Conservation (phyloP, 2,888 invertebrate genomes). For the Apamea monoglypha region DNA sequence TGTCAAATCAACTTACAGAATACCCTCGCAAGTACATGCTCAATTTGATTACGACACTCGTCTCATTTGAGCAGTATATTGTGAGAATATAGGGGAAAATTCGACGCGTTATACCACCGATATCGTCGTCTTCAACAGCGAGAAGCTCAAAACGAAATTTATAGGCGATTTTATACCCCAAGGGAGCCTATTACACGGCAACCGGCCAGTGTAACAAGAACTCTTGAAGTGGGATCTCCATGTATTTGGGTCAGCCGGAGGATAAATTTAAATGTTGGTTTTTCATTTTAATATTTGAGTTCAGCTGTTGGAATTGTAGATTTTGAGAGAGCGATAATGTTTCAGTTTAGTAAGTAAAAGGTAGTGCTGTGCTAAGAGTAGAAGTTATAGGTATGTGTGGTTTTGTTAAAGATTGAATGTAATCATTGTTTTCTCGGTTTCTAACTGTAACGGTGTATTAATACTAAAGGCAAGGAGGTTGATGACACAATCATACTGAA, state of each 20-base stretch:
- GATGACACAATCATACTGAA: background rate
- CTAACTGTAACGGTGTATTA: background rate
- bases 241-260: slow-evolving; percentile 61
- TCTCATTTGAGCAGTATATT: slow-evolving; percentile 54
- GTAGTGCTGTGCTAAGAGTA: slow-evolving; percentile 18
- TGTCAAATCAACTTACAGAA: slow-evolving; percentile 50
- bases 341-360: slow-evolving; percentile 18
- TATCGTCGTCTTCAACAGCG: slow-evolving; percentile 66
- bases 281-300: slow-evolving; percentile 65
- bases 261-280: slow-evolving; percentile 67
- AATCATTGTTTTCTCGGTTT: background rate
- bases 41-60: slow-evolving; percentile 57
- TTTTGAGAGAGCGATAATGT: slow-evolving; percentile 34
- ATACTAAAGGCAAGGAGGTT: background rate
- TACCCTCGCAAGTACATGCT: slow-evolving; percentile 28
- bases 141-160: slow-evolving; percentile 82
- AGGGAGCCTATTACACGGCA: slow-evolving; percentile 80
- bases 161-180: slow-evolving; percentile 83
- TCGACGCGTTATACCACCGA: slow-evolving; percentile 68
- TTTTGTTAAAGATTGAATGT: background rate
- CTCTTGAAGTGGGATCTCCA: slow-evolving; percentile 59
- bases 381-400: background rate
- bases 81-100: slow-evolving; percentile 56
- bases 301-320: slow-evolving; percentile 49
- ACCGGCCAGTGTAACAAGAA: slow-evolving; percentile 68